Evolutionary conservation across 2,797 vertebrate species (phyloP).

Genomic region (Todus mexicanus): DNA sequence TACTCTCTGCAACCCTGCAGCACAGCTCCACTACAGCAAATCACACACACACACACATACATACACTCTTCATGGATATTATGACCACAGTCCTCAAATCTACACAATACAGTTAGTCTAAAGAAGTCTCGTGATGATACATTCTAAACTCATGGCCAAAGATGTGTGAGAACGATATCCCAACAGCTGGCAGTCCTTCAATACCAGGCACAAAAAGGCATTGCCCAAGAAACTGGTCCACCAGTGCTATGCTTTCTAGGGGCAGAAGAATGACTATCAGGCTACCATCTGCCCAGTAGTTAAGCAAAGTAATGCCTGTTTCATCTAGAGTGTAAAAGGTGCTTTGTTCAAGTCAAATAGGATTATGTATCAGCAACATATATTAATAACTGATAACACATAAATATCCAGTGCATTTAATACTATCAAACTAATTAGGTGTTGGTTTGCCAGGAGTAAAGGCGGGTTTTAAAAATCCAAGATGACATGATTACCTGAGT

Average conservation of each 20-base stretch:
- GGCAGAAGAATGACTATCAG: background rate
- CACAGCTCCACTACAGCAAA: background rate
- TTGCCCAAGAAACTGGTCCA: background rate
- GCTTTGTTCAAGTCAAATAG: conserved; percentile 28
- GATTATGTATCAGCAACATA: background rate
- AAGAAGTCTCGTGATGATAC: rapidly evolving
- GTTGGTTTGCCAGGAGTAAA: conserved; percentile 54
- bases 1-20: background rate
- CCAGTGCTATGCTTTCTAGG: background rate
- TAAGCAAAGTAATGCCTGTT: background rate
- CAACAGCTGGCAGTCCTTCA: background rate
- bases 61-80: background rate
- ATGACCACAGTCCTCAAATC: background rate
- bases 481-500: conserved; percentile 45
- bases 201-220: background rate
- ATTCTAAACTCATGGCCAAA: background rate
- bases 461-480: conserved; percentile 34
- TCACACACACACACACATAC: no score
- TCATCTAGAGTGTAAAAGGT: background rate
- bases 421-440: conserved; percentile 41
- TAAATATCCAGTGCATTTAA: conserved; percentile 25
- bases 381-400: conserved; percentile 59
- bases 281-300: background rate
- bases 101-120: background rate
- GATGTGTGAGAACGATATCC: background rate